Conservation (phyloP, 1,140 invertebrate species). For the Euwallacea similis region DNA sequence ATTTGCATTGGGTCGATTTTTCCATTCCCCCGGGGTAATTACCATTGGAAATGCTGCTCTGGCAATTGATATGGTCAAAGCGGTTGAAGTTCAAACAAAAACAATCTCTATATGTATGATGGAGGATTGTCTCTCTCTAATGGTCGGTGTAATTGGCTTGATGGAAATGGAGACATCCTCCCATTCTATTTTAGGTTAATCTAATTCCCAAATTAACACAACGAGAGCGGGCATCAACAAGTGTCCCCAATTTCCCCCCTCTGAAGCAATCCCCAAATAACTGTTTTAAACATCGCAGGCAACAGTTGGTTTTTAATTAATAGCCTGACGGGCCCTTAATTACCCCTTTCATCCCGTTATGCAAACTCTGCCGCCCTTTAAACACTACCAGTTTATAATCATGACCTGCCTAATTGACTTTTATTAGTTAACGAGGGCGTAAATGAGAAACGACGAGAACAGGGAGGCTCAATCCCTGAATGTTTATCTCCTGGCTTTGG, state of each 20-base stretch:
- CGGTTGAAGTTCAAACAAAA: too few relatives aligned
- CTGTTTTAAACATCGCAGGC: constrained; percentile 19
- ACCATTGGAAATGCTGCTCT: background rate
- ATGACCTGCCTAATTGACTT: constrained; percentile 50
- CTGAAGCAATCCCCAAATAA: too few relatives aligned
- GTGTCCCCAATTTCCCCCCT: too few relatives aligned
- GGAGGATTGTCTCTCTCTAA: too few relatives aligned
- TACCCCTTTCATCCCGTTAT: constrained; percentile 54
- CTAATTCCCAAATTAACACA: too few relatives aligned
- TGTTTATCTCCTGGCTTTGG: too few relatives aligned
- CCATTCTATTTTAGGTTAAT: too few relatives aligned
- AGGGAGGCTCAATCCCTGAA: background rate
- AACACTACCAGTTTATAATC: constrained; percentile 28
- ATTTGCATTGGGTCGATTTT: constrained; percentile 20
- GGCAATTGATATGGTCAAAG: too few relatives aligned
- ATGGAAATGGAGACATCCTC: too few relatives aligned
- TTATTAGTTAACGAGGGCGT: constrained; percentile 52
- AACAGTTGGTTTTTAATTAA: constrained; percentile 54
- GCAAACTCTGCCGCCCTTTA: constrained; percentile 45
- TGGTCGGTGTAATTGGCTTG: too few relatives aligned
- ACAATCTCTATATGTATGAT: too few relatives aligned
- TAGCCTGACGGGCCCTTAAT: constrained; percentile 52
- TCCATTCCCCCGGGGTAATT: constrained; percentile 1
- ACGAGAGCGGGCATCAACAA: too few relatives aligned
- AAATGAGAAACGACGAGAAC: constrained; percentile 44